Evolutionary conservation across 2,888 invertebrate genomes (phyloP).

Genomic region (Limnephilus rhombicus): DNA sequence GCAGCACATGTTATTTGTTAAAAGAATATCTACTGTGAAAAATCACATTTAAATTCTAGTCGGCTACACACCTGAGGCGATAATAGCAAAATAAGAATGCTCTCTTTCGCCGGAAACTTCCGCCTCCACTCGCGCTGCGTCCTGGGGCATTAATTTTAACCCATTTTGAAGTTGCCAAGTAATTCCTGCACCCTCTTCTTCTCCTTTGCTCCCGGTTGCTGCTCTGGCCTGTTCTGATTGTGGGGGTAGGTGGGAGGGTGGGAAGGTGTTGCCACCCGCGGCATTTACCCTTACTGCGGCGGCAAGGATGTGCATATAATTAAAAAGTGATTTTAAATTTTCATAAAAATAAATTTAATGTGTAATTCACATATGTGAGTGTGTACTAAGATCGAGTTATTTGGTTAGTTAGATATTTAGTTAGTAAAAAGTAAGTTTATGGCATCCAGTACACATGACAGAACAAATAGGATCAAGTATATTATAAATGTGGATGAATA

Average conservation of each 20-base stretch:
- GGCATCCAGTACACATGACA: too few relatives aligned
- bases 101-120: conserved; percentile 62
- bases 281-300: conserved; percentile 20
- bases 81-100: conserved; percentile 66
- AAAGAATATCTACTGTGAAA: background rate
- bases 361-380: too few relatives aligned
- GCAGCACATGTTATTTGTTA: background rate
- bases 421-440: too few relatives aligned
- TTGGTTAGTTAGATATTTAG: too few relatives aligned
- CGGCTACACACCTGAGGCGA: conserved; percentile 53
- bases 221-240: conserved; percentile 17
- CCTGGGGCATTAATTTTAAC: conserved; percentile 66
- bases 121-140: conserved; percentile 60
- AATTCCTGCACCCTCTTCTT: conserved; percentile 63
- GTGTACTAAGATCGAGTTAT: too few relatives aligned
- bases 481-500: too few relatives aligned
- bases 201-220: conserved; percentile 2
- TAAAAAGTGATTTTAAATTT: background rate
- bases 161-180: conserved; percentile 67
- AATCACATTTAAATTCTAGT: background rate
- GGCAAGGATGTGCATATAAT: conserved; percentile 27
- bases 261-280: background rate
- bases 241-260: background rate
- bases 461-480: too few relatives aligned
- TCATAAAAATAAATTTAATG: background rate